phyloP scores from a whole-genome alignment of 2,888 invertebrate genomes.

The Amiota mariae region DNA sequence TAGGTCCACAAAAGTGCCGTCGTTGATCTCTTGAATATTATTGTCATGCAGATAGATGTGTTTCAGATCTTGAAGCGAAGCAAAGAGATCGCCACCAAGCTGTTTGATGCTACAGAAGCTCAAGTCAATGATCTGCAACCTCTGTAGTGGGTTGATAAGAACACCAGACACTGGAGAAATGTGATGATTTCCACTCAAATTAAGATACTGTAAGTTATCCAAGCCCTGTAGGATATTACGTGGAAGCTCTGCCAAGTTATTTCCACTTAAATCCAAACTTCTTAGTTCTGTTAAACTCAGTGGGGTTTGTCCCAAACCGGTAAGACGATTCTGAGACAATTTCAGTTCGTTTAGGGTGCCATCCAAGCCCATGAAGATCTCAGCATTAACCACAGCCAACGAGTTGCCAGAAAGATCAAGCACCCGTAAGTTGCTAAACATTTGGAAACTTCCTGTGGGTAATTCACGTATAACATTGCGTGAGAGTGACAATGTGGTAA shows the following conservation, averaged over 20 bases:
- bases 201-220: constrained; percentile 80
- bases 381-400: constrained; percentile 80
- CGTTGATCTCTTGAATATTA: constrained; percentile 83
- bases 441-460: constrained; percentile 85
- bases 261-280: constrained; percentile 85
- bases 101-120: constrained; percentile 83
- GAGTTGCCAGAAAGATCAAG: constrained; percentile 88
- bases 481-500: constrained; percentile 83
- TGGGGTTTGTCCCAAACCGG: constrained; percentile 79
- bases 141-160: constrained; percentile 82
- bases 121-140: constrained; percentile 82
- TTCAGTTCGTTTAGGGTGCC: constrained; percentile 81
- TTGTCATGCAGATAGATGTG: constrained; percentile 83
- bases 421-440: constrained; percentile 81
- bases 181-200: constrained; percentile 84
- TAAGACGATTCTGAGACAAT: constrained; percentile 83
- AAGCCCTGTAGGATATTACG: constrained; percentile 80
- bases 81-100: constrained; percentile 82
- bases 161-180: constrained; percentile 79
- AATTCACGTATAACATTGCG: constrained; percentile 91
- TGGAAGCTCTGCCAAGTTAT: constrained; percentile 83
- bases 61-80: constrained; percentile 79
- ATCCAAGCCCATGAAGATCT: constrained; percentile 85
- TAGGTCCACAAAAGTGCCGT: constrained; percentile 84
- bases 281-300: constrained; percentile 79